Evolutionary conservation across 1,140 invertebrate genomes (phyloP).

Genomic region (silkworm (Bombyx mori)): ASM3026992v2 NC_085107.1:1699501-1700000

Average conservation of each 20-base stretch:
- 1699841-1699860: constrained; percentile 22
- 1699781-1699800: constrained; percentile 12
- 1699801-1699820: constrained; percentile 19
- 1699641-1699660: no score
- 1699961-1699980: constrained; percentile 23
- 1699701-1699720: neutral
- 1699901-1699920: constrained; percentile 23
- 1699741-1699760: neutral
- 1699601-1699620: no score
- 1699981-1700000: constrained; percentile 11
- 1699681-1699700: no score
- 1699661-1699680: no score
- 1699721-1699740: neutral
- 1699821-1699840: constrained; percentile 27
- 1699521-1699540: no score
- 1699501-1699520: no score
- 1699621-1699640: no score
- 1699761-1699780: constrained; percentile 4
- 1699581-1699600: no score
- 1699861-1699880: constrained; percentile 26
- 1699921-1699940: constrained; percentile 33
- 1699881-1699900: constrained; percentile 21
- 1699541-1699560: no score
- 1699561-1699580: no score
- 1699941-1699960: constrained; percentile 32